Evolutionary conservation across 1,140 invertebrate genomes (phyloP), one percentile per base, ranked within the genome.

Genomic region (Drosophila navojoa): DNA sequence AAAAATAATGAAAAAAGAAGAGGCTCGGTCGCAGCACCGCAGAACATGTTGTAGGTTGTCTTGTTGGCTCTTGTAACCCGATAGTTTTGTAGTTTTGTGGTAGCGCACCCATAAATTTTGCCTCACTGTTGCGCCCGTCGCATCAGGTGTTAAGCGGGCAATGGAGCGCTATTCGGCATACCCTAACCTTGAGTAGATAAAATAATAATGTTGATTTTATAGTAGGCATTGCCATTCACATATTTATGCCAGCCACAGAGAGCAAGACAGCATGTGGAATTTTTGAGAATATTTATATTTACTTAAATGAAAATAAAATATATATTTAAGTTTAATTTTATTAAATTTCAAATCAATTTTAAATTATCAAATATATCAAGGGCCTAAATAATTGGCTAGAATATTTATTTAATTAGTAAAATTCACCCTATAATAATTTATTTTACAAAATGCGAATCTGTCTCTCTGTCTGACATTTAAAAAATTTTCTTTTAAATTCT

Each of bases 11-110:
- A 45, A 45, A 16, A 42, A 50, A 32, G 6, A 4, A 27, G 16
- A 6, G 35, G 42, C 19, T 5, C 49, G 44, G 16, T 22, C 27
- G 25, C 42, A 45, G 49, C 55, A 27, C 25, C 53, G 58, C 54
- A 71, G 72, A 86, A 86, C 82, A 86, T 86, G 84, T 87, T 86
- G 82, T 86, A 89, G 79, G 82, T 82, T 89, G 85, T 89, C 84
- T 89, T 89, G 84, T 82, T 81, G 84, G 79, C 82, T 74, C 84
- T 74, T 86, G 82, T 86, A 86, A 86, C 79, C 59, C 62, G 82
- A 86, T 86, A 86, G 84, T 86, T 86, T 86, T 86, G 84, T 86
- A 86, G 79, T 82, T 87, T 87, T 87, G 79, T 87, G 79, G 82
- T 87, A 87, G 84, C 82, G 84, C 79, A 87, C 84, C 87, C 84